These are phyloP conservation scores for Amphiura filiformis DNA, from an alignment of 35 echinoderm and acorn worm species.

Conservation along the genomic window DNA sequence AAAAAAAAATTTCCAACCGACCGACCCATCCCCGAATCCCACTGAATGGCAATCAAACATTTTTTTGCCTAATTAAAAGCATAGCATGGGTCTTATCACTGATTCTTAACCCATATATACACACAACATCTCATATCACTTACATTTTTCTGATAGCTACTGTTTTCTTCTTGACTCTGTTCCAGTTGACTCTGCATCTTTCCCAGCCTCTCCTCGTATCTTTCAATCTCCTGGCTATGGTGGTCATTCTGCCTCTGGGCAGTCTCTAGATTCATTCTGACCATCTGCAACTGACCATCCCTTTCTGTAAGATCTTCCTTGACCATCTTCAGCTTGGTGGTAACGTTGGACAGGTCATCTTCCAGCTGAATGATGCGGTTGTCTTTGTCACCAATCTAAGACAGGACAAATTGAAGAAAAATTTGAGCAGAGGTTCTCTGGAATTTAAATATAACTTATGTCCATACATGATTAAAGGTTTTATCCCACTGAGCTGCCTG, in stretches of 20 bases:
- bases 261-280: constrained; percentile 77
- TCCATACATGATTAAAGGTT: too few species aligned
- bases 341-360: constrained; percentile 49
- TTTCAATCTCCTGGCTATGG: constrained; percentile 55
- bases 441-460: too few species aligned
- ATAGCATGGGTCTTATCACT: too few species aligned
- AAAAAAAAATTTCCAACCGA: too few species aligned
- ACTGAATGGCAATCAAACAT: too few species aligned
- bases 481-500: too few species aligned
- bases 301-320: constrained; percentile 74
- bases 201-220: constrained; percentile 63
- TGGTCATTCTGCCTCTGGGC: constrained; percentile 63
- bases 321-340: constrained; percentile 41
- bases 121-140: too few species aligned
- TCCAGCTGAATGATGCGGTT: constrained; percentile 56
- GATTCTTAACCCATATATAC: too few species aligned
- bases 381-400: constrained; percentile 69
- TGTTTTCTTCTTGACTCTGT: constrained; percentile 55
- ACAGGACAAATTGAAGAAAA: constrained; percentile 6
- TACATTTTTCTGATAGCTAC: constrained; percentile 64
- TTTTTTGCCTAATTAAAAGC: too few species aligned
- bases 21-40: too few species aligned
- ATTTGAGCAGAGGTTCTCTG: too few species aligned
- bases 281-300: constrained; percentile 73
- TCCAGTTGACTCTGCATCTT: constrained; percentile 80